Evolutionary conservation across 2,888 invertebrate genomes (phyloP).

Genomic region (Trachelus tabidus): DNA sequence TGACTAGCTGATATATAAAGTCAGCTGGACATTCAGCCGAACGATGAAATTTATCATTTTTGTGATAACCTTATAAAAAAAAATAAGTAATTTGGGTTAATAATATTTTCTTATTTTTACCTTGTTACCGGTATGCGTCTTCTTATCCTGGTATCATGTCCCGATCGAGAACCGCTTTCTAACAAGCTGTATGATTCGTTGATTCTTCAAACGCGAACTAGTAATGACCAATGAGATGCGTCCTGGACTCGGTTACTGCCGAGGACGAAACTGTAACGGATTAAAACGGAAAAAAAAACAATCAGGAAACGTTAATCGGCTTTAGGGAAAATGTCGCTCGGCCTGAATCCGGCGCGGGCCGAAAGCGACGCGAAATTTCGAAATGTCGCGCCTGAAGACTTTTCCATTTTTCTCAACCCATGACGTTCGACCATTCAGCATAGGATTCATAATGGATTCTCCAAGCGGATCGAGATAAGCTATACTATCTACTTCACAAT

Average conservation of each 20-base stretch:
- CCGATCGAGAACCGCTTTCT: neutral
- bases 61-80: neutral
- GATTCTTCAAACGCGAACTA: neutral
- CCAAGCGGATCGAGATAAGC: neutral
- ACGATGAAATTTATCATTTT: neutral
- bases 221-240: neutral
- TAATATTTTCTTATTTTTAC: neutral
- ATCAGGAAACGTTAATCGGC: neutral
- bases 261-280: neutral
- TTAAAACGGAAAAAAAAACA: neutral
- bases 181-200: neutral
- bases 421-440: neutral
- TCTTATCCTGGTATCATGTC: constrained; percentile 1
- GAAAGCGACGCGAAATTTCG: neutral
- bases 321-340: neutral
- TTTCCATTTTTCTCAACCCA: neutral
- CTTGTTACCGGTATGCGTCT: neutral
- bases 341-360: neutral
- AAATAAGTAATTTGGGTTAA: neutral
- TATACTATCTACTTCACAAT: neutral
- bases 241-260: neutral
- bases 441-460: neutral
- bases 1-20: neutral
- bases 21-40: neutral
- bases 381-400: neutral